Conservation (phyloP, 2,888 invertebrate species). For the Melinopterus prodromus region DNA sequence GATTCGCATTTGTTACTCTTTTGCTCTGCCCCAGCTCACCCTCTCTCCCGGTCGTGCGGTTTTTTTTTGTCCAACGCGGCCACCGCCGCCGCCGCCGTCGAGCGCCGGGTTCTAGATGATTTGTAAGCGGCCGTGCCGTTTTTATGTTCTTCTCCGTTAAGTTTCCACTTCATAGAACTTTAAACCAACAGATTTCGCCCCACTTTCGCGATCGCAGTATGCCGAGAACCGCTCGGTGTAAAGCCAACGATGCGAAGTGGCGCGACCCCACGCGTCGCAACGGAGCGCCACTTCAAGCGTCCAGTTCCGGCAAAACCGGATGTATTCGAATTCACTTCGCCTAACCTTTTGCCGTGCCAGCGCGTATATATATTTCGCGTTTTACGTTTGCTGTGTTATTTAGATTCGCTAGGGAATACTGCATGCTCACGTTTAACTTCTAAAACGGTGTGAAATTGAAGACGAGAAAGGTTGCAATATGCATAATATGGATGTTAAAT, state of each 20-base stretch:
- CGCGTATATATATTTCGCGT: slow-evolving; percentile 11
- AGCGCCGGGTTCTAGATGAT: slow-evolving; percentile 51
- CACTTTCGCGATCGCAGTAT: slow-evolving; percentile 22
- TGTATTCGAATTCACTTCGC: slow-evolving; percentile 21
- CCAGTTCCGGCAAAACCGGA: slow-evolving; percentile 15
- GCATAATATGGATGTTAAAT: too few relatives aligned
- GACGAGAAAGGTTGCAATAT: too few relatives aligned
- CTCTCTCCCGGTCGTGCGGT: slow-evolving; percentile 33
- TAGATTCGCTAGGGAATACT: too few relatives aligned
- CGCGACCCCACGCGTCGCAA: slow-evolving; percentile 27
- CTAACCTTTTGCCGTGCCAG: background rate
- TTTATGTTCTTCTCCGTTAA: slow-evolving; percentile 50
- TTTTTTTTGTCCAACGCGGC: slow-evolving; percentile 41
- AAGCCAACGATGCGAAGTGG: slow-evolving; percentile 14
- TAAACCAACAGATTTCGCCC: slow-evolving; percentile 51
- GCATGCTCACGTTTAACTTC: too few relatives aligned
- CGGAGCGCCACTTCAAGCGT: slow-evolving; percentile 25
- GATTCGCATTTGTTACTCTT: slow-evolving; percentile 49
- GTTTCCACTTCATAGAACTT: slow-evolving; percentile 54
- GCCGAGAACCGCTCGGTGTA: slow-evolving; percentile 11
- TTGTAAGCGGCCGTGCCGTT: slow-evolving; percentile 52
- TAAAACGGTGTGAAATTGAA: too few relatives aligned
- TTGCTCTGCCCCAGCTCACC: slow-evolving; percentile 13
- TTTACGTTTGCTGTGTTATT: background rate
- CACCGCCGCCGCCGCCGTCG: background rate